phyloP scores from a whole-genome alignment of 2,888 invertebrate species.

The Agriopis marginaria region DNA sequence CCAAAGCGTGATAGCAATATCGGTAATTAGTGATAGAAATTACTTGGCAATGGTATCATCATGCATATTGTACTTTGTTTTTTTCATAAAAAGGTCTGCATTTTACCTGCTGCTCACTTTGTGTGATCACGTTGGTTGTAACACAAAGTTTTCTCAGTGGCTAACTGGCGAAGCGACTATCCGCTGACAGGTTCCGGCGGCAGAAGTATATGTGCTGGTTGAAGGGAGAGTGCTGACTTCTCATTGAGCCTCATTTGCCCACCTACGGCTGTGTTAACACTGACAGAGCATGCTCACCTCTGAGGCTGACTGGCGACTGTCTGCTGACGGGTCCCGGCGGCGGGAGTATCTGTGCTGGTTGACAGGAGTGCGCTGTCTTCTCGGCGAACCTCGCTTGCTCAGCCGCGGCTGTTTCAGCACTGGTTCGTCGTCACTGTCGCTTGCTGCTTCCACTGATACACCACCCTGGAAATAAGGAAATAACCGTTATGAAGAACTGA shows the following conservation, averaged over 20 bases:
- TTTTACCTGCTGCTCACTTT: too few relatives aligned
- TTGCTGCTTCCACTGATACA: slow-evolving; percentile 77
- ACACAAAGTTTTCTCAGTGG: too few relatives aligned
- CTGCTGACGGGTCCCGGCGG: slow-evolving; percentile 65
- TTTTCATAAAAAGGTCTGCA: too few relatives aligned
- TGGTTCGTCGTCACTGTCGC: slow-evolving; percentile 92
- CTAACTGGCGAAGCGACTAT: slow-evolving; percentile 78
- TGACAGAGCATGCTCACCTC: slow-evolving; percentile 60
- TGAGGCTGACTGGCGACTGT: slow-evolving; percentile 80
- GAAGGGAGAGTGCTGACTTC: slow-evolving; percentile 69
- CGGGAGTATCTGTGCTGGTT: slow-evolving; percentile 51
- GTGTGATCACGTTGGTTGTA: too few relatives aligned
- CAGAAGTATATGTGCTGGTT: slow-evolving; percentile 49
- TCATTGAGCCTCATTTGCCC: slow-evolving; percentile 68
- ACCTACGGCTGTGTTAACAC: slow-evolving; percentile 87
- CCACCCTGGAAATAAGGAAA: slow-evolving; percentile 81
- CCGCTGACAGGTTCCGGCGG: slow-evolving; percentile 64
- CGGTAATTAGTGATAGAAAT: too few relatives aligned
- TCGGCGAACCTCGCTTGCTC: slow-evolving; percentile 70
- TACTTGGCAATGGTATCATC: too few relatives aligned
- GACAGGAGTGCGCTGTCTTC: slow-evolving; percentile 70
- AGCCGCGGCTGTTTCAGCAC: slow-evolving; percentile 91
- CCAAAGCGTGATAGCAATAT: too few relatives aligned
- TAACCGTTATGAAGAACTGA: not conserved
- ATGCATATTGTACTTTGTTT: too few relatives aligned